phyloP scores from a whole-genome alignment of 2,113 vertebrate genomes.

The Sylvia atricapilla region DNA sequence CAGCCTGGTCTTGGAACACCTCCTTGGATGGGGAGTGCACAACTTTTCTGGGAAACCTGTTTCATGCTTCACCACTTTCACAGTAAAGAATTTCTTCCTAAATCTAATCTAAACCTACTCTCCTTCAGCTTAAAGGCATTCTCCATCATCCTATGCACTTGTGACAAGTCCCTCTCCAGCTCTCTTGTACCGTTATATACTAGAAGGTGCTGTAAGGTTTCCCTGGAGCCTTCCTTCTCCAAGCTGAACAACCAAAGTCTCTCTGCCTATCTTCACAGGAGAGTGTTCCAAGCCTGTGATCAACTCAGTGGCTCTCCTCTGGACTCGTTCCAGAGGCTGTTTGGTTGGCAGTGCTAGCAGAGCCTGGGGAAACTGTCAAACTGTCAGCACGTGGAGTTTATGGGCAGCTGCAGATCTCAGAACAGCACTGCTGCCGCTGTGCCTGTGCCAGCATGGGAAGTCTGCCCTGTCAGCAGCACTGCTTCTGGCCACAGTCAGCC shows the following conservation, averaged over 20 bases:
- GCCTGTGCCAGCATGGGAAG: not conserved
- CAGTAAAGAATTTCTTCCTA: not conserved
- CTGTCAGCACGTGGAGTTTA: accelerated
- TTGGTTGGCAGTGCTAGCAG: not conserved
- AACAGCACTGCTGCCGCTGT: accelerated
- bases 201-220: not conserved
- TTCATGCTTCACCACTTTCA: not conserved
- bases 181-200: not conserved
- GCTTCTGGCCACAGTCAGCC: not conserved
- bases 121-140: not conserved
- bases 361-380: not conserved
- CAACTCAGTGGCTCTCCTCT: not conserved
- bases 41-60: not conserved
- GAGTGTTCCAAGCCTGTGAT: not conserved
- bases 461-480: not conserved
- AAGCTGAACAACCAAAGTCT: not conserved
- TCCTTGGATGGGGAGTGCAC: not conserved
- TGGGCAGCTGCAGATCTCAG: not conserved
- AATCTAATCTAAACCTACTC: not conserved
- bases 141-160: not conserved
- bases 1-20: not conserved
- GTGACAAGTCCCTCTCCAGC: not conserved
- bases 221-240: not conserved
- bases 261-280: not conserved
- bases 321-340: not conserved